Evolutionary conservation across 1,140 invertebrate genomes (phyloP).

Genomic region (Drosophila prosaltans): DNA sequence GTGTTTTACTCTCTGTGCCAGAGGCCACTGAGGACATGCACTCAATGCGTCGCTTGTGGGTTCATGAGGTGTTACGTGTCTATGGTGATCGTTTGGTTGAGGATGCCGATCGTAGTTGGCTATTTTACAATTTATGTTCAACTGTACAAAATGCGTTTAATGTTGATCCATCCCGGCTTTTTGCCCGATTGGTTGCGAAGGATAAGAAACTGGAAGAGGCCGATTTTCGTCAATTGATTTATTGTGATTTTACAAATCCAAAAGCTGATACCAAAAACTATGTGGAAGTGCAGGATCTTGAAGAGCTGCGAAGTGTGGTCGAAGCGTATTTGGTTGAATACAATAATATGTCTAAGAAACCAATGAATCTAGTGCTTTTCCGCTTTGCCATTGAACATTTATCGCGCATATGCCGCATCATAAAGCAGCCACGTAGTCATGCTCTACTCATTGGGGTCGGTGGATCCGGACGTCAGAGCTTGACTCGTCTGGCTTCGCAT

Average conservation of each 20-base stretch:
- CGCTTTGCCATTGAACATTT: constrained; percentile 97
- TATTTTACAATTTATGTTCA: constrained; percentile 87
- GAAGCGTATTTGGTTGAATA: constrained; percentile 96
- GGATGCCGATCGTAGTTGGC: constrained; percentile 91
- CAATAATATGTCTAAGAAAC: constrained; percentile 98
- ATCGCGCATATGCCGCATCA: constrained; percentile 94
- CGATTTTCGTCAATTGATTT: constrained; percentile 94
- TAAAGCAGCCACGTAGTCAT: constrained; percentile 95
- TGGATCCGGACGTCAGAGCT: constrained; percentile 95
- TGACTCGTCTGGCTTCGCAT: constrained; percentile 94
- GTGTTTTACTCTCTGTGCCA: constrained; percentile 95
- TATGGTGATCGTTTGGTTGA: constrained; percentile 97
- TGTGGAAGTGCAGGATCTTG: constrained; percentile 93
- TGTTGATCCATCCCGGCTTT: constrained; percentile 61
- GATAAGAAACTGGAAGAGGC: constrained; percentile 63
- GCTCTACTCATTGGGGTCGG: constrained; percentile 94
- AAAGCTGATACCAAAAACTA: constrained; percentile 95
- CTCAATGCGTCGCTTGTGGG: constrained; percentile 96
- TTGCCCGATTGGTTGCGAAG: constrained; percentile 81
- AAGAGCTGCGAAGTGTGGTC: constrained; percentile 92
- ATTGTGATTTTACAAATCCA: constrained; percentile 97
- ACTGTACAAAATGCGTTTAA: constrained; percentile 85
- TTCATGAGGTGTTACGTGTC: constrained; percentile 96
- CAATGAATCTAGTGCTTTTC: constrained; percentile 98
- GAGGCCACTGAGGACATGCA: constrained; percentile 94